Evolutionary conservation across 2,113 vertebrate species (phyloP).

Genomic region (Chloropsis hardwickii): DNA sequence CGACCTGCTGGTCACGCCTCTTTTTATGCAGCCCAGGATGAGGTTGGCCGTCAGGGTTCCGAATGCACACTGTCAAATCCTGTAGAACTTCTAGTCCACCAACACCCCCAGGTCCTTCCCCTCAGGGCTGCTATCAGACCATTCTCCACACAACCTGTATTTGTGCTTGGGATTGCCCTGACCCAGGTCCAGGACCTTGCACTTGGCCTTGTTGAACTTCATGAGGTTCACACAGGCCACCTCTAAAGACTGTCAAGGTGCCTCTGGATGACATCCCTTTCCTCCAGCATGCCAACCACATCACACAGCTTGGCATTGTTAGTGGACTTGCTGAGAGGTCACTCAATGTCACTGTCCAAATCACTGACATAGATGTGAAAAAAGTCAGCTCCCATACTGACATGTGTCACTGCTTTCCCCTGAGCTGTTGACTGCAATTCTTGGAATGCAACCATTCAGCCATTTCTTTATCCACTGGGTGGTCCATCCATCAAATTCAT

Average conservation of each 20-base stretch:
- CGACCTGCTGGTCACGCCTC: background rate
- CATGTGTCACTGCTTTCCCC: background rate
- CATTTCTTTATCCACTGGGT: background rate
- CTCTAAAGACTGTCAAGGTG: background rate
- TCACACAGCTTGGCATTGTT: background rate
- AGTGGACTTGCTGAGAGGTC: background rate
- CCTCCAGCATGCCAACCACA: background rate
- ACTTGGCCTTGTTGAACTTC: background rate
- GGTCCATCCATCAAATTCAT: background rate
- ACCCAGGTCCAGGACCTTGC: background rate
- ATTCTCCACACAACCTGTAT: background rate
- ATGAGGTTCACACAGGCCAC: background rate
- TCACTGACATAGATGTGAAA: background rate
- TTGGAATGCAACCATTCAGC: background rate
- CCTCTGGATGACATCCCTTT: background rate
- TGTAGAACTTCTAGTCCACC: background rate
- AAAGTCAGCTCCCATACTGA: background rate
- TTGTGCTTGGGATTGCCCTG: background rate
- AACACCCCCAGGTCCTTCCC: background rate
- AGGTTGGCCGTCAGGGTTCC: background rate
- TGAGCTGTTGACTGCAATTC: background rate
- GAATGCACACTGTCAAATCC: background rate
- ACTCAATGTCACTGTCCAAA: background rate
- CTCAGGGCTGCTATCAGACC: background rate
- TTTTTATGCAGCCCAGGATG: background rate